Base-by-base conservation (phyloP, 1,140 invertebrate genomes). In the Scaptomyza montana region DNA sequence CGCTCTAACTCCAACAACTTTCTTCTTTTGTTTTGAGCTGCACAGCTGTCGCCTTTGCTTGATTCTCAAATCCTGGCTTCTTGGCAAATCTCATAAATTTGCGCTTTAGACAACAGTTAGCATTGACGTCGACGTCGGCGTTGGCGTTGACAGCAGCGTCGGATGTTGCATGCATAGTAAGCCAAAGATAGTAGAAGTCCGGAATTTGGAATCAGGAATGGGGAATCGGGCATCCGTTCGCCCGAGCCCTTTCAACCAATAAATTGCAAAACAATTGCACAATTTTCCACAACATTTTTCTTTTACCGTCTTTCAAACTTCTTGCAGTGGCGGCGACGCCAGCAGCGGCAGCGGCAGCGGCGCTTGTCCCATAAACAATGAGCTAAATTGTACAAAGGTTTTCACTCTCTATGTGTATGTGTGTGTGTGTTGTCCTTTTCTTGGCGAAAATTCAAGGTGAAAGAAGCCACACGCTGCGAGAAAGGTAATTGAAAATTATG, bases 201-300 rank as follows among this genome's bases (percentile, higher is more conserved):
- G 41, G 13, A 39, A 47, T 36, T 45, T 49, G 41, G 13, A 39
- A 47, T 39, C 3, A 28, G 28, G 41, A 39, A 39, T 39, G 39
- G 36, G 36, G 21, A 36, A 43, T 19, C 6, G 19, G 16, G 41
- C 16, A 46, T n/a, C 57, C 21, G 54, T 19, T 46, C 33, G 50
- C 45, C 53, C 63, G 62, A 75, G 76, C 76, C 86, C 86, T 68
- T 78, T 89, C 60, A 62, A 71, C 81, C 81, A 90, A 90, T 90
- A 90, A 90, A 90, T 90, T 86, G 87, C 87, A 67, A 90, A 86
- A 90, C 86, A 90, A 90, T 90, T 90, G 81, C 81, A 84, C 87
- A 90, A 90, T 89, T 90, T 90, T 90, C 79, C 86, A 90, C 64
- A 90, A 90, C 78, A 89, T 85, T 79, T 85, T 77, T 77, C 45